A percentile compares a stretch with the other conserved stretches of the same genome.
Evolutionary conservation across 1,140 invertebrate species (phyloP).

Genomic region (Cheumatopsyche charites): DNA sequence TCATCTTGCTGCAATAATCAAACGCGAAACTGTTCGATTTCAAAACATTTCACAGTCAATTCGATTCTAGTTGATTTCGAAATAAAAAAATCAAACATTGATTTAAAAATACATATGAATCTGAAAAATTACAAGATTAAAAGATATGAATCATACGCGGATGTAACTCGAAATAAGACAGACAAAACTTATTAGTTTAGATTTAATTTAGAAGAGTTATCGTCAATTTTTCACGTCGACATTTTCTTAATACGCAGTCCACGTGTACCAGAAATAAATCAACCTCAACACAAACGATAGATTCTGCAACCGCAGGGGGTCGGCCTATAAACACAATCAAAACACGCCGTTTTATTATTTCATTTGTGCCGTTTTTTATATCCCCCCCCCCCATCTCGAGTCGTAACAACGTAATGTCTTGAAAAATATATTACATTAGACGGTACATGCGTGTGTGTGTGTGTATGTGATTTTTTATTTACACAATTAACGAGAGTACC

Average conservation of each 20-base stretch:
- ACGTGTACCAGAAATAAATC: slow-evolving; percentile 17
- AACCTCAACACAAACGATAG: neutral
- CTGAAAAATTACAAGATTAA: no score
- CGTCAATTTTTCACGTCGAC: no score
- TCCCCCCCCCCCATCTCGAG: neutral
- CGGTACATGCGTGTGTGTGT: neutral
- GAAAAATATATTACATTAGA: neutral
- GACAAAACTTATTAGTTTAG: neutral
- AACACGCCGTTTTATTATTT: slow-evolving; percentile 18
- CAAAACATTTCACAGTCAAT: no score
- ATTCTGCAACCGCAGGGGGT: slow-evolving; percentile 11
- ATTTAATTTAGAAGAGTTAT: slow-evolving; percentile 3
- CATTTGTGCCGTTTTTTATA: neutral
- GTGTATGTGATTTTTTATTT: slow-evolving; percentile 21
- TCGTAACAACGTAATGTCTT: neutral
- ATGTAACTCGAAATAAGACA: neutral
- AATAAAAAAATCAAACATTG: no score
- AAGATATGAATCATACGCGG: slow-evolving; percentile 1
- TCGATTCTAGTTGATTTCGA: no score
- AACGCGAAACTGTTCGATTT: no score
- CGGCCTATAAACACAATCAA: slow-evolving; percentile 18
- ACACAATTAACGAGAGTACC: slow-evolving; percentile 22
- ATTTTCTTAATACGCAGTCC: neutral
- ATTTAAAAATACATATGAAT: neutral
- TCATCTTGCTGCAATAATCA: no score